Evolutionary conservation across 2,113 vertebrate species (phyloP).

Genomic region (Paralichthys olivaceus): DNA sequence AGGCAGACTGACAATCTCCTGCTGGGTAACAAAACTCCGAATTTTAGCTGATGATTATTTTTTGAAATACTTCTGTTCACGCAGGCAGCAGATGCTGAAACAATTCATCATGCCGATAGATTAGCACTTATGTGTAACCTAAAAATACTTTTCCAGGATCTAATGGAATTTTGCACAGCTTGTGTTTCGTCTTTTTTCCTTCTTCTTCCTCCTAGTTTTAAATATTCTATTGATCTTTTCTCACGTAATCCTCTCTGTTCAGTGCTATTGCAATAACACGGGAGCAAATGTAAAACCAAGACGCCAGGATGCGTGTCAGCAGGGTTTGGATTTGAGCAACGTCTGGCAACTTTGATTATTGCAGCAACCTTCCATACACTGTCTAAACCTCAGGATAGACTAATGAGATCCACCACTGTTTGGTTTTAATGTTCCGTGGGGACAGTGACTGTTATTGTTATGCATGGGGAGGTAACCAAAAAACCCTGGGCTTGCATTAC

Average conservation of each 20-base stretch:
- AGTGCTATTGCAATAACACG: conserved; percentile 1
- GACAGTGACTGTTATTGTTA: conserved; percentile 30
- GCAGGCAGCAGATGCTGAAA: conserved; percentile 10
- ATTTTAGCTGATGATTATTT: conserved; percentile 20
- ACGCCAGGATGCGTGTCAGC: background rate
- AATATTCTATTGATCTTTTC: background rate
- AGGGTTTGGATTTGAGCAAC: conserved; percentile 1
- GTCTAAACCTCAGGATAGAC: background rate
- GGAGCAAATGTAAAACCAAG: background rate
- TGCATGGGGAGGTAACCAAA: conserved; percentile 28
- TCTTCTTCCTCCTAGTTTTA: background rate
- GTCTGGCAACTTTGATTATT: conserved; percentile 3
- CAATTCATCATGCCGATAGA: background rate
- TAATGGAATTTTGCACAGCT: background rate
- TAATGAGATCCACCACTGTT: conserved; percentile 1
- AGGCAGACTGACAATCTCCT: conserved; percentile 83
- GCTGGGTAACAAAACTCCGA: conserved; percentile 82
- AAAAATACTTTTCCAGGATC: background rate
- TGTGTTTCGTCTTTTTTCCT: background rate
- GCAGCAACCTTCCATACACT: background rate
- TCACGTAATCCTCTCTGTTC: background rate
- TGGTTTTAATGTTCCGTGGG: conserved; percentile 10
- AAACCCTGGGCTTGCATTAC: conserved; percentile 40
- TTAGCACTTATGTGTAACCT: background rate
- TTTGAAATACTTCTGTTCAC: background rate